Evolutionary conservation across 2,888 invertebrate species (phyloP).

Genomic region (Parascotia fuliginaria): DNA sequence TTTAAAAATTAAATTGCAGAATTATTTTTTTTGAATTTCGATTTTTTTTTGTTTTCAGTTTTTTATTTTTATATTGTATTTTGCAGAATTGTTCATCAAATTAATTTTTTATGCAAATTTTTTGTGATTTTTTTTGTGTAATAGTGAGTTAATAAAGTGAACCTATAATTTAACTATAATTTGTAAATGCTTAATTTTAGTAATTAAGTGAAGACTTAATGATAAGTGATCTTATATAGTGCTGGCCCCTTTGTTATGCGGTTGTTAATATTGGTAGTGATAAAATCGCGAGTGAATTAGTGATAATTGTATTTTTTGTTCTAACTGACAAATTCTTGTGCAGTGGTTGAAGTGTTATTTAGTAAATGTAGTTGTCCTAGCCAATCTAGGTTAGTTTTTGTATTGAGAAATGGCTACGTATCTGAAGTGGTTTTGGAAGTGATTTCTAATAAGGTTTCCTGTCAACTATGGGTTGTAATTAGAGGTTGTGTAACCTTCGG

Average conservation of each 20-base stretch:
- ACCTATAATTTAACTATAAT: not conserved
- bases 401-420: slow-evolving; percentile 2
- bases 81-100: no score
- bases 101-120: no score
- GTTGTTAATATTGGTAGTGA: slow-evolving; percentile 42
- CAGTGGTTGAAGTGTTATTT: slow-evolving; percentile 2
- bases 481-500: no score
- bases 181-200: slow-evolving; percentile 24
- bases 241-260: slow-evolving; percentile 56
- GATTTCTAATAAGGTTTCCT: not conserved
- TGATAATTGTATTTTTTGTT: slow-evolving; percentile 1
- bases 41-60: not conserved
- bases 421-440: slow-evolving; percentile 6
- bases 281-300: slow-evolving; percentile 27
- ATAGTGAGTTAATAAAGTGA: not conserved
- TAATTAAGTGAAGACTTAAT: slow-evolving; percentile 36
- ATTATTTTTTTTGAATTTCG: not conserved
- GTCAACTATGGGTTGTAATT: not conserved
- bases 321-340: not conserved
- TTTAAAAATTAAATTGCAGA: not conserved
- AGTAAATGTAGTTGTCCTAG: not conserved
- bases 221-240: slow-evolving; percentile 53
- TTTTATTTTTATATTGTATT: no score
- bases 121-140: no score
- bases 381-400: not conserved